Evolutionary conservation across 2,888 invertebrate species (phyloP).

Genomic region (Ormyrus labotus): DNA sequence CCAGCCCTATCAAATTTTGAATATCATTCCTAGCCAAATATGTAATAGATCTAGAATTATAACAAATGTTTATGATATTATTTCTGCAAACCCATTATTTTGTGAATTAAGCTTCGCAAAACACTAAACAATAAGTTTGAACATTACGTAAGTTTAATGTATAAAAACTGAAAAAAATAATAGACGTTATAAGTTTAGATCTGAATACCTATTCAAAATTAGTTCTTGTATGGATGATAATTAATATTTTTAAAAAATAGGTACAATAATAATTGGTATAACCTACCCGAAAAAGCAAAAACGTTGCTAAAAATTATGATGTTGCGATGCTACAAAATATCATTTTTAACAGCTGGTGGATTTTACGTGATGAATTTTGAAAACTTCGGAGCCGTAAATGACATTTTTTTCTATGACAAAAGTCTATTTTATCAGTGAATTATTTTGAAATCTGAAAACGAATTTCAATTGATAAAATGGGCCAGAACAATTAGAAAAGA

Average conservation of each 20-base stretch:
- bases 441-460: not conserved
- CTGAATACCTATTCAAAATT: not conserved
- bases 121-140: not conserved
- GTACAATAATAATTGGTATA: slow-evolving; percentile 5
- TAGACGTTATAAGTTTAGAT: not conserved
- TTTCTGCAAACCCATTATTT: too few species aligned
- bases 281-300: not conserved
- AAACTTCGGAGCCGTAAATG: slow-evolving; percentile 9
- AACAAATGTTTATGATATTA: too few species aligned
- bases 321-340: slow-evolving; percentile 5
- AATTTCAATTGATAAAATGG: too few species aligned
- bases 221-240: not conserved
- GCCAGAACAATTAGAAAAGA: not conserved
- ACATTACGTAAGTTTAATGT: not conserved
- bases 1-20: too few species aligned
- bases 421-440: too few species aligned
- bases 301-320: slow-evolving; percentile 4
- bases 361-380: slow-evolving; percentile 24
- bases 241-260: not conserved
- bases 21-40: too few species aligned
- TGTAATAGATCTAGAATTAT: too few species aligned
- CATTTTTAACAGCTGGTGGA: slow-evolving; percentile 9
- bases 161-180: not conserved
- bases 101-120: not conserved
- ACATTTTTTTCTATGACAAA: not conserved